Base-by-base conservation (phyloP, 2,797 vertebrate genomes). In the Notolepis coatsorum region DNA sequence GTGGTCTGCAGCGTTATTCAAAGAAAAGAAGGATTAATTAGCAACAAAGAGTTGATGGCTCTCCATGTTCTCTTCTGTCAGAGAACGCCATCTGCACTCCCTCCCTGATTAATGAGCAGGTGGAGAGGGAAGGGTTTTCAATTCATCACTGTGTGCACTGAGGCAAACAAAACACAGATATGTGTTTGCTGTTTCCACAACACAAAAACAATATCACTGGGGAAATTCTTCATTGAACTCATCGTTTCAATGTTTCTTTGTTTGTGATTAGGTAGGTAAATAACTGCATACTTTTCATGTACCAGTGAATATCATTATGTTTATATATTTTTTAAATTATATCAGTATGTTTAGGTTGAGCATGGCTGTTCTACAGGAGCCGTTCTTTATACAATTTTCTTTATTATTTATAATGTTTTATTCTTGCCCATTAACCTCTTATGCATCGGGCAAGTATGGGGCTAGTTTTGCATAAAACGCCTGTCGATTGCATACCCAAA, bases 61-160 rank as follows among this genome's bases (percentile, higher is more conserved):
- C 66, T 83, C 78, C 77, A 75, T 77, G 75, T 87, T 89, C 86
- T 82, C 62, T 73, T 82, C 63, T 87, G 87, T 90, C 86, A 87
- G 79, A 73, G 80, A 82, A 78, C 51, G 60, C 89, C 88, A 92
- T 91, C 90, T 91, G 88, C 62, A 88, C 75, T 51, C 63, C 70
- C 65, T 54, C 71, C 68, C 79, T 88, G 88, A 91, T 91, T 89
- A 91, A 89, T 83, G 84, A 91, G 84, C 87, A 91, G 88, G 87
- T 90, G 85, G 79, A 75, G 67, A 62, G 77, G 74, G 63, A 85
- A 74, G 68, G 58, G 55, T 79, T 85, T 85, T 86, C 81, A 79
- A 84, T 85, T 86, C 81, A 79, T 87, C 80, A 82, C 50, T 43
- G 52, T 81, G 86, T 80, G 77, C 75, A 81, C 43, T 79, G 73